Evolutionary conservation across 2,113 vertebrate genomes (phyloP), one percentile per base, ranked within the genome.

Genomic region (Hippocampus mohnikei): DNA sequence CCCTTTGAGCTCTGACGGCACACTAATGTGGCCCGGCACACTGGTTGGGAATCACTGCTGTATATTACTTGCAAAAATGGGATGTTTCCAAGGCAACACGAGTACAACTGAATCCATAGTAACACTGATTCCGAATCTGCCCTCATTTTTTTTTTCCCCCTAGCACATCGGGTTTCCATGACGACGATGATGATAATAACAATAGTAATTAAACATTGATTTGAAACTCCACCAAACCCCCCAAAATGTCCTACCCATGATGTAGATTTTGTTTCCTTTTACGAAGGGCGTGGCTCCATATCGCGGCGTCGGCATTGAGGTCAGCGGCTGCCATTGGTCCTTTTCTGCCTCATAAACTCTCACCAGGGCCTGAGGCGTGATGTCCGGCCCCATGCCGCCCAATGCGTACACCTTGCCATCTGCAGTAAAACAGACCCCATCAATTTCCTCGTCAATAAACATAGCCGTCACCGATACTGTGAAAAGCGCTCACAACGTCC

Each of bases 241-340:
- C 10, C 3, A 44, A 33, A 44, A 41, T 40, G 0, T 13, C 86
- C 13, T 78, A 90, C 89, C 89, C 81, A 90, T 81, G 69, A 90
- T 59, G 65, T 94, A 99, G 91, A 99, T 95, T 91, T 95, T 96
- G 92, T 94, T 96, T 80, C 94, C 95, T 15, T 91, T 93, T 67
- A 98, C 74, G 80, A 97, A 97, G 37, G 95, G 88, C 0, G 94
- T 94, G 25, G 96, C 95, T 72, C 96, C 97, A 0, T 98, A 99
- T 74, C 96, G 95, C 0, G 97, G 96, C 0, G 97, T 98, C 40
- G 96, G 96, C 96, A 99, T 98, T 55, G 96, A 93, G 62, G 95
- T 91, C 23, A 96, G 78, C 0, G 90, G 85, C 81, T 94, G 93
- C 97, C 97, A 99, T 69, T 93, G 94, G 84, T 98, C 95, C 80